phyloP scores from a whole-genome alignment of 2,797 vertebrate species.

The Chrosomus eos region DNA sequence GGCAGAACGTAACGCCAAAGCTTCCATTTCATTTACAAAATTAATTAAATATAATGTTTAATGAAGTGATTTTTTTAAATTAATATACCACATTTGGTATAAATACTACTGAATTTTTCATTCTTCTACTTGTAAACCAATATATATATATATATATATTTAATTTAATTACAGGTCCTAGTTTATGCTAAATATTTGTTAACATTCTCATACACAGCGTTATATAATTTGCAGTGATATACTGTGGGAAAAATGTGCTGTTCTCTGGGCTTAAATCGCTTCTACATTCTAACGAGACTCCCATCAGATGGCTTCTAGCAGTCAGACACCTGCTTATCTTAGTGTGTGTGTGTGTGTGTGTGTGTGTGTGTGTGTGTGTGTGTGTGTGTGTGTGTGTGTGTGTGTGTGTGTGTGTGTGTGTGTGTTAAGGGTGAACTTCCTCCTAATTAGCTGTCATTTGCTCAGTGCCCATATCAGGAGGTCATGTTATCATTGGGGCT shows the following conservation, averaged over 20 bases:
- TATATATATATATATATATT: too few species aligned
- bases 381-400: conserved; percentile 28
- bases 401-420: conserved; percentile 23
- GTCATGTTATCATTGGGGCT: conserved; percentile 39
- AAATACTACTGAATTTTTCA: background rate
- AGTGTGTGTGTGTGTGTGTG: conserved; percentile 29
- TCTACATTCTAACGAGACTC: conserved; percentile 25
- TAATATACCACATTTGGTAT: background rate
- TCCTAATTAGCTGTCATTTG: conserved; percentile 52
- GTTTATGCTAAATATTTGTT: background rate
- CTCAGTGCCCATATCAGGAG: conserved; percentile 47
- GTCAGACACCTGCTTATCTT: conserved; percentile 39
- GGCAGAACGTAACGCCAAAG: too few species aligned
- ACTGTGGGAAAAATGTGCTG: conserved; percentile 3
- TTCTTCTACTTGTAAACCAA: background rate
- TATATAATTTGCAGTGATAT: background rate
- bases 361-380: conserved; percentile 26
- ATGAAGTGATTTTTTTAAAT: background rate
- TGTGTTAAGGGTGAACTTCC: conserved; percentile 38
- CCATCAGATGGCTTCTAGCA: conserved; percentile 42
- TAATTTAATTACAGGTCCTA: background rate
- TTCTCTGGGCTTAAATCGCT: conserved; percentile 6
- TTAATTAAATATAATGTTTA: background rate
- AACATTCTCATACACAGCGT: background rate
- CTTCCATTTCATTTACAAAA: background rate